These are phyloP conservation scores for Philereme vetulata DNA, from an alignment of 2,888 invertebrate species.

Conservation along the genomic window DNA sequence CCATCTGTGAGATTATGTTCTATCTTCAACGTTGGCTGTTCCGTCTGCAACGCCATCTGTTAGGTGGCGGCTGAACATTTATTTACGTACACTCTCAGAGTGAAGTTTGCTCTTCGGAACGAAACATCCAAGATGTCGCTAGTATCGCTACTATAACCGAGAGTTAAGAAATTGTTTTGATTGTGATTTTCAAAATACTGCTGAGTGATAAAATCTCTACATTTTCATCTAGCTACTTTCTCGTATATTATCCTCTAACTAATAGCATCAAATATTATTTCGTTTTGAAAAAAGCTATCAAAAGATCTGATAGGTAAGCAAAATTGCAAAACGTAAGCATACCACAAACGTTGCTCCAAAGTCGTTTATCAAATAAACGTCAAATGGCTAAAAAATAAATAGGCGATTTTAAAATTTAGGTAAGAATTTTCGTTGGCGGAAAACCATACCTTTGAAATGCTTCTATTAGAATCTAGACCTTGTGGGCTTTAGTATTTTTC, in stretches of 20 bases:
- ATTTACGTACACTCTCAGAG: not conserved
- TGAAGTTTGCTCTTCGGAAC: slow-evolving; percentile 12
- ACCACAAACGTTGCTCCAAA: slow-evolving; percentile 4
- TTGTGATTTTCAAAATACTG: too few relatives aligned
- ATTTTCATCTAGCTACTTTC: too few relatives aligned
- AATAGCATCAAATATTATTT: not conserved
- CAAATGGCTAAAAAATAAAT: too few relatives aligned
- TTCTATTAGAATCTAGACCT: too few relatives aligned
- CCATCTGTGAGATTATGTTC: slow-evolving; percentile 38
- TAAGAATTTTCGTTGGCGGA: slow-evolving; percentile 8
- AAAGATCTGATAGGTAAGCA: not conserved
- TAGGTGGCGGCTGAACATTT: slow-evolving; percentile 15
- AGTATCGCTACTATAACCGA: slow-evolving; percentile 10
- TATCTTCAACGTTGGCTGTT: slow-evolving; percentile 25
- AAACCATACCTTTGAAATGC: too few relatives aligned
- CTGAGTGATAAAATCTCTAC: too few relatives aligned
- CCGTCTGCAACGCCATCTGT: slow-evolving; percentile 16
- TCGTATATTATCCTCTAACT: not conserved
- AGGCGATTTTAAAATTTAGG: not conserved
- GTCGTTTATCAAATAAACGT: not conserved
- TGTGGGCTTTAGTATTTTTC: too few relatives aligned
- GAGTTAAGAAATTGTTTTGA: too few relatives aligned
- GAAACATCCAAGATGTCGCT: slow-evolving; percentile 17
- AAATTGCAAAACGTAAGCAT: slow-evolving; percentile 9
- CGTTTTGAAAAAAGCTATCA: too few relatives aligned